A percentile compares a stretch with the other conserved stretches of the same genome.
These are phyloP conservation scores for Ommatoiulus sabulosus DNA, from an alignment of 2,888 invertebrate species.

Conservation along the genomic window DNA sequence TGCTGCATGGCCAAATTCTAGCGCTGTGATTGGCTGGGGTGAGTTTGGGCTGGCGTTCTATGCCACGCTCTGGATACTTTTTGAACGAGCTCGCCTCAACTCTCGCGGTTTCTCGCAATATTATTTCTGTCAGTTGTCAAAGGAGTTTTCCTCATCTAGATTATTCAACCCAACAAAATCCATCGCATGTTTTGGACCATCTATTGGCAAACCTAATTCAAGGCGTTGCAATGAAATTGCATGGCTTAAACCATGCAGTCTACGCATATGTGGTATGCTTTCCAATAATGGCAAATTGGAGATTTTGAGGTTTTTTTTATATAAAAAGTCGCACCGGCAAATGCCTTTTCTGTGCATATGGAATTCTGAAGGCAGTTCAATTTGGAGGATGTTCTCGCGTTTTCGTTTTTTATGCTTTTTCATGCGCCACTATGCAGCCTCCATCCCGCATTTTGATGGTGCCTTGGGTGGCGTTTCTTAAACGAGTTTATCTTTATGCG, in stretches of 20 bases:
- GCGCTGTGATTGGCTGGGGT: not conserved
- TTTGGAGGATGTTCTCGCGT: not conserved
- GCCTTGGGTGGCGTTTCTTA: not conserved
- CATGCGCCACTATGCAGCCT: slow-evolving; percentile 16
- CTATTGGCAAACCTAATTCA: slow-evolving; percentile 45
- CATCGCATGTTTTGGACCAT: slow-evolving; percentile 42
- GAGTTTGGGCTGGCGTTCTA: not conserved
- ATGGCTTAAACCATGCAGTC: slow-evolving; percentile 8
- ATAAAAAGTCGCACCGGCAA: not conserved
- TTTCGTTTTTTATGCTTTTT: slow-evolving; percentile 32
- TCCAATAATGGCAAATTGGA: slow-evolving; percentile 48
- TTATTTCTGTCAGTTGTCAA: slow-evolving; percentile 46
- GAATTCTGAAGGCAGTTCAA: slow-evolving; percentile 44
- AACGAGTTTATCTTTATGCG: slow-evolving; percentile 41
- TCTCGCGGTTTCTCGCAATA: slow-evolving; percentile 37
- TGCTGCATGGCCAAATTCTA: not conserved
- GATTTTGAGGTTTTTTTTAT: not conserved
- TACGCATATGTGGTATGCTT: slow-evolving; percentile 17
- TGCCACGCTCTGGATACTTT: not conserved
- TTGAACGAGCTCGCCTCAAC: not conserved
- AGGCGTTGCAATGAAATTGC: slow-evolving; percentile 39
- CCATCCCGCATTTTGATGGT: slow-evolving; percentile 1
- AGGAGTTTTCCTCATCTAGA: slow-evolving; percentile 25
- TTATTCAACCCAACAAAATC: slow-evolving; percentile 6
- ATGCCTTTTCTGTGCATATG: slow-evolving; percentile 28